Base-by-base conservation (phyloP, 1,140 invertebrate species). In the Scaptomyza graminum region DNA sequence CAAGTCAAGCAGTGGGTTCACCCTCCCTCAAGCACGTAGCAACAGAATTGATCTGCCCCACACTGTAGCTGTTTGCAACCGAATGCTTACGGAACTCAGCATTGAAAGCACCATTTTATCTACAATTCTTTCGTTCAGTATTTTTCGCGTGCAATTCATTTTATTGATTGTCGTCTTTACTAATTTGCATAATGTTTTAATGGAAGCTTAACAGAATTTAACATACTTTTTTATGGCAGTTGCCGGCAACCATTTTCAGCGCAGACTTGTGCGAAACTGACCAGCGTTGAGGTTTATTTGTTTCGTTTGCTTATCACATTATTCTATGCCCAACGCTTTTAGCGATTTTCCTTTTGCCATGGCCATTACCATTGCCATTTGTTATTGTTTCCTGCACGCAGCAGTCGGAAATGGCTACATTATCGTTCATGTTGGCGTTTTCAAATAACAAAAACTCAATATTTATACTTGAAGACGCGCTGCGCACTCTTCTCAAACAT, bases 221-320 rank as follows among this genome's bases (percentile, higher is more conserved):
- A 82, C 82, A 65, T 85, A 82, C 82, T 81, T 82, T 87, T 82
- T 62, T 85, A 63, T 74, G 66, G 61, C 13, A 68, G 69, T 68
- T 41, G 78, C 71, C 78, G 78, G 82, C 78, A 74, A 78, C 82
- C 82, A 85, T 85, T 81, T 87, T 75, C 82, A 64, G 68, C 49
- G 82, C 81, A 61, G 74, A 77, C 62, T 85, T 87, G 63, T 72
- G 78, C 70, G 74, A 49, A 85, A 85, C 82, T 85, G 79, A 82
- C 70, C 39, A 71, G 16, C 15, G 11, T 34, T 60, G 66, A 68
- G 77, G 54, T 74, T 84, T 85, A 61, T 76, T 75, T 81, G 81
- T 87, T 85, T 74, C 66, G 69, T 67, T 73, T 63, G 52, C 63
- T 63, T 76, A 71, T 68, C 59, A 75, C 82, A 73, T 71, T 80